These are phyloP conservation scores for Aphelinus atriplicis DNA, from an alignment of 1,140 invertebrate genomes.

Conservation along the genomic window DNA sequence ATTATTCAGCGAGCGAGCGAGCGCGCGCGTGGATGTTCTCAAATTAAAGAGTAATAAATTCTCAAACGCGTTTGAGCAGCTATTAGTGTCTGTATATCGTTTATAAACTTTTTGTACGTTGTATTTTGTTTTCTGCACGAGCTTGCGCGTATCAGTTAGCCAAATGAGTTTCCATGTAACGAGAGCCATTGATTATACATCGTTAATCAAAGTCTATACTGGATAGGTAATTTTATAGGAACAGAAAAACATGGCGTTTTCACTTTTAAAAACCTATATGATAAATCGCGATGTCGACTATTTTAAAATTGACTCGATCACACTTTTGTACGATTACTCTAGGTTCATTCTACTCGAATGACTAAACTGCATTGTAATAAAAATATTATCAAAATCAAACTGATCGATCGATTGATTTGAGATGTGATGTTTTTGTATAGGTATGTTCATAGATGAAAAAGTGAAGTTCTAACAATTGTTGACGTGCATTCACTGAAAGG, in stretches of 20 bases:
- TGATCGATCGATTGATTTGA: no score
- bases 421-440: no score
- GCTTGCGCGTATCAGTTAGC: no score
- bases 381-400: no score
- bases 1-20: neutral
- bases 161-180: neutral
- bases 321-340: neutral
- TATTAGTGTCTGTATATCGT: neutral
- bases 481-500: no score
- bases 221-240: constrained; percentile 4
- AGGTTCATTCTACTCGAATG: neutral
- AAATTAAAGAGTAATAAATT: constrained; percentile 23
- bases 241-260: neutral
- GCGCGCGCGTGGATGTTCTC: neutral
- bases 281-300: neutral
- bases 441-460: no score
- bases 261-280: no score
- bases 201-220: neutral
- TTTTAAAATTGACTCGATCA: neutral
- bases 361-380: neutral
- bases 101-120: neutral
- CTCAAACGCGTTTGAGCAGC: neutral
- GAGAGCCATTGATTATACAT: neutral
- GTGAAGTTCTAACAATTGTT: no score
- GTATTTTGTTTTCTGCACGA: neutral